Evolutionary conservation across 2,113 vertebrate species (phyloP).

Genomic region (Cyrtonyx montezumae): DNA sequence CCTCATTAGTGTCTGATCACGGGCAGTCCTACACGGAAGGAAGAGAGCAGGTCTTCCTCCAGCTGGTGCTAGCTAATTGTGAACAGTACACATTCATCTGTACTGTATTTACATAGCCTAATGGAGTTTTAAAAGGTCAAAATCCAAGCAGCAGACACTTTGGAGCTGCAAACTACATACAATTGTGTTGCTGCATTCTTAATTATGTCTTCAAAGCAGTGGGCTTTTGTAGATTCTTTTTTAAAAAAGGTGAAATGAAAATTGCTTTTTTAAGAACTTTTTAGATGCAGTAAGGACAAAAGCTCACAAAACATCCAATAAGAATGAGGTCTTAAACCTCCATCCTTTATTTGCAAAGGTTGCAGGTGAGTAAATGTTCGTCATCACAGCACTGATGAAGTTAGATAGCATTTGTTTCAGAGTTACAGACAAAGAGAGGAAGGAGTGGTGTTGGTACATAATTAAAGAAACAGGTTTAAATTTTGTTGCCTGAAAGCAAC

Average conservation of each 20-base stretch:
- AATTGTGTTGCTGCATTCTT: constrained; percentile 48
- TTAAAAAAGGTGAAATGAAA: neutral
- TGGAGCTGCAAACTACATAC: constrained; percentile 47
- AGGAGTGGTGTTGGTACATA: neutral
- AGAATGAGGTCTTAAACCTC: neutral
- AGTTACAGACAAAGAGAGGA: neutral
- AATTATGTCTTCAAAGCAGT: constrained; percentile 42
- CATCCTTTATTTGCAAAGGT: neutral
- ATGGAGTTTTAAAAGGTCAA: constrained; percentile 79
- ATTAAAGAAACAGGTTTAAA: neutral
- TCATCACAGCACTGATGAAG: neutral
- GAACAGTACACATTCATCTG: constrained; percentile 60
- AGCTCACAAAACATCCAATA: neutral
- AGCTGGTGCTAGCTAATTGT: constrained; percentile 24
- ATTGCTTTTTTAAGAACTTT: neutral
- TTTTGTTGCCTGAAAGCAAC: neutral
- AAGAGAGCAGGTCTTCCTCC: constrained; percentile 38
- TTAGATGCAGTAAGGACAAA: neutral
- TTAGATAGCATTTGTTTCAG: neutral
- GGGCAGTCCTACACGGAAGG: neutral
- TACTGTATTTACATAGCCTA: constrained; percentile 79
- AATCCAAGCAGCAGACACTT: constrained; percentile 54
- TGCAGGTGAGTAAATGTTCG: neutral
- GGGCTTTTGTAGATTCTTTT: accelerated
- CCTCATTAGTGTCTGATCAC: neutral